Evolutionary conservation across 2,888 invertebrate genomes (phyloP), one percentile per base, ranked within the genome.

Genomic region (Diaperis boleti): DNA sequence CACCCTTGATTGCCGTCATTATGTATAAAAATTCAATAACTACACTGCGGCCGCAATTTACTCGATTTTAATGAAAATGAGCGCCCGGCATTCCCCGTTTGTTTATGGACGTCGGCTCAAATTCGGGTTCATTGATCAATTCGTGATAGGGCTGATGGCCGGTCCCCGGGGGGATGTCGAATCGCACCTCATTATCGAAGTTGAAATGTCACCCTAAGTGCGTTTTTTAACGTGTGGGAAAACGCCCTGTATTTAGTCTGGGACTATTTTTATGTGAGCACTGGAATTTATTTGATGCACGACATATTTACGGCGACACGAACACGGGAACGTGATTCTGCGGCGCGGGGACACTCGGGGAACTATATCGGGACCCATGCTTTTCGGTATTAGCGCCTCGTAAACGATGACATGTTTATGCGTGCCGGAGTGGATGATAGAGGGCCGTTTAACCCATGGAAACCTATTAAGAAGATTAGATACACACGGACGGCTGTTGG

Each of bases 181-280:
- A 42, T 42, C 42, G 22, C 22, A 11, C 22, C 42, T 42, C 42
- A 42, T 42, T 42, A 42, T 42, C 13, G 47, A 29, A 29, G 47
- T 47, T 47, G 29, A 47, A 47, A 47, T 31, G 47, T 31, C 47
- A 29, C 15, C 14, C 2, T 39, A 47, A 42, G n/a, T n/a, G n/a
- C n/a, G n/a, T n/a, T n/a, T n/a, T n/a, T n/a, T n/a, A n/a, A n/a
- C n/a, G n/a, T n/a, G n/a, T n/a, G n/a, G n/a, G n/a, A n/a, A n/a
- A n/a, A n/a, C n/a, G n/a, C n/a, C n/a, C n/a, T n/a, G n/a, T n/a
- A n/a, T n/a, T n/a, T n/a, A n/a, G n/a, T n/a, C n/a, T n/a, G n/a
- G n/a, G n/a, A n/a, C n/a, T n/a, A n/a, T n/a, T n/a, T n/a, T n/a
- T n/a, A n/a, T n/a, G n/a, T n/a, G n/a, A n/a, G n/a, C n/a, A n/a